Evolutionary conservation across 2,797 vertebrate genomes (phyloP), one percentile per base, ranked within the genome.

Genomic region (Diplodus sargus): DNA sequence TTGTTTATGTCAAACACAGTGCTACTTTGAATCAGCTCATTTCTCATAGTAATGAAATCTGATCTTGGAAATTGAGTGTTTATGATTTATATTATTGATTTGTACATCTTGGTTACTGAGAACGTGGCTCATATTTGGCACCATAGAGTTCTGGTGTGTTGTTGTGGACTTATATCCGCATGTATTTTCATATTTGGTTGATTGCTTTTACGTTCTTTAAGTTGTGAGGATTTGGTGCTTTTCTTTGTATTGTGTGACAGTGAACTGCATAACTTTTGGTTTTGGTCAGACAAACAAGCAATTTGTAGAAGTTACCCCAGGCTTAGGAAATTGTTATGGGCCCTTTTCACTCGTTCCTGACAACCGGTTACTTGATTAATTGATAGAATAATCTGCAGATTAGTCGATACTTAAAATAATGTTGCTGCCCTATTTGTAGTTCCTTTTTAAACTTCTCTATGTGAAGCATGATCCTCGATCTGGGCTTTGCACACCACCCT

Each of bases 401-500:
- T 42, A 66, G 63, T 34, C 1, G 12, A 47, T 54, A 71, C 16
- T 47, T 53, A 71, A 66, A 77, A 74, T 56, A 75, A 68, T n/a
- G 16, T 14, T 17, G 12, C 49, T 70, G 48, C 30, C 25, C 28
- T 64, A 81, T 58, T 80, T 74, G 42, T 64, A 77, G 51, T 66
- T 81, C 34, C 20, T 70, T 63, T 11, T 78, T 34, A 78, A 84
- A 84, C 53, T 63, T n/a, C 72, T 52, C 39, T 43, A 49, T 79
- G 73, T 70, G 73, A 77, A 75, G 75, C 67, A 73, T 70, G 69
- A 66, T 76, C 61, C 64, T 70, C 18, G 59, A 76, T 62, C 53
- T 70, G 75, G 78, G 79, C 63, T 84, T 86, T 75, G 80, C 59
- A 80, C 67, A 56, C 58, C 56, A 84, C 25, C 43, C n/a, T 48